Evolutionary conservation across 2,113 vertebrate species (phyloP), one percentile per base, ranked within the genome.

Genomic region (Heterotis niloticus): DNA sequence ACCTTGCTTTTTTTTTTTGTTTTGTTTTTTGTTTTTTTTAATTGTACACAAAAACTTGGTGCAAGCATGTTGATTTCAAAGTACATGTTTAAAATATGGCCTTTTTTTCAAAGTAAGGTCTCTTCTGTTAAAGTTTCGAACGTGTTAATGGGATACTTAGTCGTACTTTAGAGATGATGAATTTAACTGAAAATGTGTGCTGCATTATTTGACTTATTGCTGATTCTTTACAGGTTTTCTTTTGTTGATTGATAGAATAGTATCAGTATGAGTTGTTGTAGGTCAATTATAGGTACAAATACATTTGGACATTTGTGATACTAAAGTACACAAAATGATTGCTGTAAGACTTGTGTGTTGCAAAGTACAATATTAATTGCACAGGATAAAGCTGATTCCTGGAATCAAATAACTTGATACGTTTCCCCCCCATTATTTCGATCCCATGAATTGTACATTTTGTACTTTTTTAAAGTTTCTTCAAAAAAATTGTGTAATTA

Each of bases 321-420:
- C 34, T 44, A 75, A n/a, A 62, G 59, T 24, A 75, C 59, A 44
- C 64, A 75, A 75, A 54, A 26, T 26, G 59, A 24, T 26, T 57
- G 17, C 74, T 75, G 74, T 51, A 18, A 60, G 59, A 16, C 26
- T 57, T 74, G 71, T 74, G 62, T 75, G 34, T 75, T 75, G 74
- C 74, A 75, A 20, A 64, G 24, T 62, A 24, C 23, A 20, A 66
- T 24, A 75, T 34, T 24, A 28, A 60, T 20, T 20, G 57, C 26
- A 64, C 59, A 64, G 26, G 20, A 10, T 0, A 56, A 10, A 29
- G 57, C 18, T n/a, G 28, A n/a, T 24, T 57, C 54, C 71, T 74
- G 54, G 20, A 20, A n/a, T 74, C 54, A 24, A 51, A 57, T 14
- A 23, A 14, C 24, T 73, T 74, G 71, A 57, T 16, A 73, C 44